Percentiles rank a stretch among this genome's conserved stretches.
Conservation (phyloP, 2,113 vertebrate genomes). For the Halichoerus grypus region DNA sequence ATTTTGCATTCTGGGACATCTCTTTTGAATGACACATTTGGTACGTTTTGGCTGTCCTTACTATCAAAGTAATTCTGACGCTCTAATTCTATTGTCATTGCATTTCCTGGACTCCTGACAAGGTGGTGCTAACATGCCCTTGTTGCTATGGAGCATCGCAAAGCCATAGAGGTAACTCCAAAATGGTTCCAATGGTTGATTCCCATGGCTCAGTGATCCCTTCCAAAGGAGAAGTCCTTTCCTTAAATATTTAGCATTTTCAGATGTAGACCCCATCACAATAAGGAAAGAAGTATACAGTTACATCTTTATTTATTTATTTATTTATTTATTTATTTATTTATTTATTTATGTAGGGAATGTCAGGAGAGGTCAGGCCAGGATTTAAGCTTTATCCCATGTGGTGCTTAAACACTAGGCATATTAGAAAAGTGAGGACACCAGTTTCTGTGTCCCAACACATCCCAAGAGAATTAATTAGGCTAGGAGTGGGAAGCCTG, state of each 20-base stretch:
- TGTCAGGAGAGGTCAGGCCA: neutral
- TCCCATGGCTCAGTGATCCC: neutral
- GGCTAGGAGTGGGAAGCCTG: neutral
- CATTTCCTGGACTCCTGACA: neutral
- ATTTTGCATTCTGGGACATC: neutral
- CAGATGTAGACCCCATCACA: neutral
- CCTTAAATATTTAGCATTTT: neutral
- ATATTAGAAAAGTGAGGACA: neutral
- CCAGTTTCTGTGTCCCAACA: neutral
- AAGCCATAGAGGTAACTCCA: neutral
- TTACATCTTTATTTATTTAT: neutral
- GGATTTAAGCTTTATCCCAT: neutral
- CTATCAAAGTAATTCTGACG: neutral
- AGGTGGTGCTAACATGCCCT: neutral
- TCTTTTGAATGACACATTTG: neutral
- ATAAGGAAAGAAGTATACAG: neutral
- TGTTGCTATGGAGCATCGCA: neutral
- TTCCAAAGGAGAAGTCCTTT: neutral
- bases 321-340: no score
- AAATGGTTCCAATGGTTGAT: neutral
- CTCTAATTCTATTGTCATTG: neutral
- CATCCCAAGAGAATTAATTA: neutral
- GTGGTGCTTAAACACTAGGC: neutral
- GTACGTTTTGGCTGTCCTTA: neutral
- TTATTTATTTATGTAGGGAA: neutral